Base-by-base conservation (phyloP, 2,888 invertebrate species). In the Tenthredo notha region DNA sequence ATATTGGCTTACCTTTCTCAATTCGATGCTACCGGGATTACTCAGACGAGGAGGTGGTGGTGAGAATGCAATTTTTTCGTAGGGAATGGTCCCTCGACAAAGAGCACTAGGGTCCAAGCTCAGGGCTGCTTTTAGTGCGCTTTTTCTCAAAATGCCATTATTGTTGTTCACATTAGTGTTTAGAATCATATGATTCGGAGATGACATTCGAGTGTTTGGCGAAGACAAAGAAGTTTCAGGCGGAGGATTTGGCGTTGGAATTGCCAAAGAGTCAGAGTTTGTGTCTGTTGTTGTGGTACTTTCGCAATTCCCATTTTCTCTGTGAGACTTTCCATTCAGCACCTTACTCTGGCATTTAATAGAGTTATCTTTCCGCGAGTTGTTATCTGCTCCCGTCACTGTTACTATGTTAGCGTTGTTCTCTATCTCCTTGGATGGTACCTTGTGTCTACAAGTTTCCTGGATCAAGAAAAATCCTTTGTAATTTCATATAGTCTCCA, bases 51-150 rank as follows among this genome's bases (percentile, higher is more conserved):
- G 90, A 0, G 91, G 89, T 4, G 90, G 91, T 77, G 92, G 90
- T 82, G 92, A 90, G 85, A 92, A 92, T 1, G 91, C 89, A 50
- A 93, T 92, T 86, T 93, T 93, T 67, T 93, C 93, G 84, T 92
- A 92, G 0, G 93, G 92, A 86, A 92, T 92, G 25, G 91, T 90
- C 3, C 90, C 91, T 33, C 91, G 91, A 85, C 91, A 92, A 5
- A 94, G 88, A 0, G 92, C 90, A 72, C 93, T 92, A 0, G 94
- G 92, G 86, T 94, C 94, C 77, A 94, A 88, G 47, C 94, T 93
- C 33, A 94, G 90, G 0, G 93, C 92, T 2, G 93, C 93, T 87
- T 93, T 94, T 58, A 94, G 88, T n/a, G 92, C 91, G 85, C 88
- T 93, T 84, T 93, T 93, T 70, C 90, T 89, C n/a, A 91, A 85